Percentiles rank a stretch among this genome's conserved stretches.
Conservation (phyloP, 2,797 vertebrate species). For the Chromobotia macracanthus region DNA sequence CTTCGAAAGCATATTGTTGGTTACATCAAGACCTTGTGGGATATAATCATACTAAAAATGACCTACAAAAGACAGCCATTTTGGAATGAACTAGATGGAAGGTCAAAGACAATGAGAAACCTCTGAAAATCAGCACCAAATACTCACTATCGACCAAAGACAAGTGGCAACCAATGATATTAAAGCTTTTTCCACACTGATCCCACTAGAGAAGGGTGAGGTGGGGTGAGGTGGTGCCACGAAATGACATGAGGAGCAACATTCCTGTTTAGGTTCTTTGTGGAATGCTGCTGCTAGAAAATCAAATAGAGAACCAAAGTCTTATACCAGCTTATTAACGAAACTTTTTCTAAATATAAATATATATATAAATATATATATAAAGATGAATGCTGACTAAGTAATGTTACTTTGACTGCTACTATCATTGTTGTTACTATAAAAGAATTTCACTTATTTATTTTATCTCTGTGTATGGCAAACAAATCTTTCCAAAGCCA, state of each 20-base stretch:
- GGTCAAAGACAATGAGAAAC: conserved; percentile 62
- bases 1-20: conserved; percentile 52
- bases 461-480: conserved; percentile 83
- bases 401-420: conserved; percentile 83
- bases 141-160: conserved; percentile 65
- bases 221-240: conserved; percentile 66
- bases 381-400: conserved; percentile 79
- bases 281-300: conserved; percentile 82
- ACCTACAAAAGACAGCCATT: conserved; percentile 69
- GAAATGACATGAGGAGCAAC: conserved; percentile 77
- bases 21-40: conserved; percentile 71
- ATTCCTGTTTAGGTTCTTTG: conserved; percentile 74
- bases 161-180: conserved; percentile 24
- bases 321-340: conserved; percentile 77
- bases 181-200: conserved; percentile 18
- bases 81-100: conserved; percentile 77
- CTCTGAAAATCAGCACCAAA: conserved; percentile 64
- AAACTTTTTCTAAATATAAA: conserved; percentile 76
- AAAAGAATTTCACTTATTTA: conserved; percentile 87
- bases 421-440: conserved; percentile 82
- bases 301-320: conserved; percentile 80
- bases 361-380: conserved; percentile 74
- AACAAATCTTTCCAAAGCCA: conserved; percentile 78
- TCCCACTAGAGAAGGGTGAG: conserved; percentile 31
- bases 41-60: conserved; percentile 68